These are phyloP conservation scores for Orthosia cruda DNA, from an alignment of 2,888 invertebrate genomes.

Conservation along the genomic window DNA sequence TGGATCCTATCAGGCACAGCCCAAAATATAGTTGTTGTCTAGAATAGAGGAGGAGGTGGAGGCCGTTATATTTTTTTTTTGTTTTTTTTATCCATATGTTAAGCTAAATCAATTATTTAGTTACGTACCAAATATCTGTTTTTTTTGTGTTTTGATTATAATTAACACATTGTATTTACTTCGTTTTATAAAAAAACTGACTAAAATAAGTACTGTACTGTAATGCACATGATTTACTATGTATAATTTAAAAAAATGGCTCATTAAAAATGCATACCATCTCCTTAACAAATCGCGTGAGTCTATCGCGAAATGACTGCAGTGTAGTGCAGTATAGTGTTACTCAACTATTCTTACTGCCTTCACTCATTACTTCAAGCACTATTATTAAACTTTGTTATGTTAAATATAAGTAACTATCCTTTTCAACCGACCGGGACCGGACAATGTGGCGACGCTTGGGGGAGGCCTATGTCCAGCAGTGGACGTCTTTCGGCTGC, in stretches of 20 bases:
- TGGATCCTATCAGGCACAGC: no score
- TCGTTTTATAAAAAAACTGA: not conserved
- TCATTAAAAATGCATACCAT: not conserved
- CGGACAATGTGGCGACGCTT: no score
- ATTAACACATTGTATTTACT: no score
- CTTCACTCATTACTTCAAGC: constrained; percentile 27
- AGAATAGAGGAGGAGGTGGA: no score
- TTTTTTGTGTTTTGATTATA: no score
- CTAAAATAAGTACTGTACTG: not conserved
- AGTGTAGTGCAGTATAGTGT: constrained; percentile 45
- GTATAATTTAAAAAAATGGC: not conserved
- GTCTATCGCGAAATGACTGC: constrained; percentile 57
- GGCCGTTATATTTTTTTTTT: no score
- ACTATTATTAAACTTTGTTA: constrained; percentile 38
- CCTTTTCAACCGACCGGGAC: not conserved
- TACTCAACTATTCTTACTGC: constrained; percentile 54
- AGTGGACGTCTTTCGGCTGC: no score
- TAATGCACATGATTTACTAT: not conserved
- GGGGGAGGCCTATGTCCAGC: no score
- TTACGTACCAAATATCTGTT: no score
- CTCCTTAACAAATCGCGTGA: constrained; percentile 74
- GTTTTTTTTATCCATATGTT: no score
- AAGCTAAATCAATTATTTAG: no score
- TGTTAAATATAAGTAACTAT: constrained; percentile 11
- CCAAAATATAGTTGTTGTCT: no score